These are phyloP conservation scores for Perdita meconis DNA, from an alignment of 2,888 invertebrate genomes.

Conservation along the genomic window DNA sequence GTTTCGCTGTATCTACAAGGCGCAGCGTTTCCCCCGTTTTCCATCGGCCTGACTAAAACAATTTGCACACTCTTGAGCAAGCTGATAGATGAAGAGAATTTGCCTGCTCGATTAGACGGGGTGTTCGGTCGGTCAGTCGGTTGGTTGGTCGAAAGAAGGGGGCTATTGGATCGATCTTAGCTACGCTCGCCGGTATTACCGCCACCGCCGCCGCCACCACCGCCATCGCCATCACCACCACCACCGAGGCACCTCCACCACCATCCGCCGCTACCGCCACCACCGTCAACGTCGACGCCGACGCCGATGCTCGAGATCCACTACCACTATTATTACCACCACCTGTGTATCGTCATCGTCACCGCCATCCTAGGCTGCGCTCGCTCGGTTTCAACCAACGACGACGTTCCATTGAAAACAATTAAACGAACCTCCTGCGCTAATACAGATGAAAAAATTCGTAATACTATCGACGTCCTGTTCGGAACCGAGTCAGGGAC, in stretches of 20 bases:
- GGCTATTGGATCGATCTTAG: slow-evolving; percentile 76
- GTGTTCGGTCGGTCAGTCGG: slow-evolving; percentile 54
- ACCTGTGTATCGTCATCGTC: neutral
- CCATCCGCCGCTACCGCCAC: slow-evolving; percentile 28
- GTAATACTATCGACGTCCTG: slow-evolving; percentile 18
- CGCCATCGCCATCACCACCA: slow-evolving; percentile 42
- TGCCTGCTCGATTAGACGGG: slow-evolving; percentile 24
- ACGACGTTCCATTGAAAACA: neutral
- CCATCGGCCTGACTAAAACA: too few species aligned
- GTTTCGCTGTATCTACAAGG: too few species aligned
- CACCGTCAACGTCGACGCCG: neutral
- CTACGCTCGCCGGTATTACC: slow-evolving; percentile 65
- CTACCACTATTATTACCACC: neutral
- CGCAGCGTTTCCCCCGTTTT: too few species aligned
- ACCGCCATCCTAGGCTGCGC: neutral
- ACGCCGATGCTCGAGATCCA: neutral
- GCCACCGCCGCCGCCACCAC: slow-evolving; percentile 34
- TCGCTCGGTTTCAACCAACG: neutral
- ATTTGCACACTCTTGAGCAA: neutral
- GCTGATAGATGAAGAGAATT: neutral
- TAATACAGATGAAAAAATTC: neutral
- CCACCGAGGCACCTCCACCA: slow-evolving; percentile 16
- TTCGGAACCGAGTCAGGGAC: slow-evolving; percentile 25
- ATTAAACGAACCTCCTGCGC: neutral
- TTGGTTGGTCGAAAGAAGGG: slow-evolving; percentile 67